Conservation (phyloP, 2,888 invertebrate genomes). For the Metellina segmentata region DNA sequence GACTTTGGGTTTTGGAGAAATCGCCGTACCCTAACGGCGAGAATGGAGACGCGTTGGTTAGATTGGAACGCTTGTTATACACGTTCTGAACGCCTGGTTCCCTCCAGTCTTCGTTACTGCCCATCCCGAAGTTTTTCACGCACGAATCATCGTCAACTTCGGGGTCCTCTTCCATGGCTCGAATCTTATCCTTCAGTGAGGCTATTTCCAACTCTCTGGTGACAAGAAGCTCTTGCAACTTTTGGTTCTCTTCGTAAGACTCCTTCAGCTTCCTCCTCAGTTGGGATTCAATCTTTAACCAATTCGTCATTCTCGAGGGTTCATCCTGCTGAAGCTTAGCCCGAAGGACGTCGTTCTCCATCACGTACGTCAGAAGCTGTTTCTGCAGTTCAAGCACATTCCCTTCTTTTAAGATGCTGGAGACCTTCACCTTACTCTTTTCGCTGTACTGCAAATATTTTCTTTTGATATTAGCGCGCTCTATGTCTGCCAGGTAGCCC, state of each 20-base stretch:
- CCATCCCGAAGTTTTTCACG: slow-evolving; percentile 74
- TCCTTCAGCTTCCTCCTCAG: slow-evolving; percentile 69
- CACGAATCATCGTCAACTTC: slow-evolving; percentile 59
- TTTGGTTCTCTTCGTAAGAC: slow-evolving; percentile 44
- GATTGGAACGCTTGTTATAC: slow-evolving; percentile 65
- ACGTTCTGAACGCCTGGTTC: slow-evolving; percentile 63
- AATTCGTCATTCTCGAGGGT: slow-evolving; percentile 55
- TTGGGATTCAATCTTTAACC: slow-evolving; percentile 63
- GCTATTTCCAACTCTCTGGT: slow-evolving; percentile 67
- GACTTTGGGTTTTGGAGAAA: slow-evolving; percentile 75
- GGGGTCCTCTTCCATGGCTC: slow-evolving; percentile 47
- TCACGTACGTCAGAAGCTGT: slow-evolving; percentile 78
- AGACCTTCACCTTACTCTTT: slow-evolving; percentile 63
- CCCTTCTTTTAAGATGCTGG: slow-evolving; percentile 77
- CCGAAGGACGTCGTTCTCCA: slow-evolving; percentile 78
- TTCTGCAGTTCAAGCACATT: slow-evolving; percentile 78
- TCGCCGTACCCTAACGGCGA: slow-evolving; percentile 69
- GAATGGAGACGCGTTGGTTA: slow-evolving; percentile 43
- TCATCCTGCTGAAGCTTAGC: slow-evolving; percentile 71
- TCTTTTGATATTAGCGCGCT: slow-evolving; percentile 51
- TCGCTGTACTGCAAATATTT: slow-evolving; percentile 70
- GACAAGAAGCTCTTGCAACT: slow-evolving; percentile 40
- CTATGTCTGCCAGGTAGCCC: slow-evolving; percentile 55
- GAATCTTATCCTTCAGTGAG: slow-evolving; percentile 59
- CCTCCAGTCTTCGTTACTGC: slow-evolving; percentile 72